Percentiles rank a stretch among this genome's conserved stretches.
Conservation (phyloP, 1,140 invertebrate species). For the Musca vetustissima region DNA sequence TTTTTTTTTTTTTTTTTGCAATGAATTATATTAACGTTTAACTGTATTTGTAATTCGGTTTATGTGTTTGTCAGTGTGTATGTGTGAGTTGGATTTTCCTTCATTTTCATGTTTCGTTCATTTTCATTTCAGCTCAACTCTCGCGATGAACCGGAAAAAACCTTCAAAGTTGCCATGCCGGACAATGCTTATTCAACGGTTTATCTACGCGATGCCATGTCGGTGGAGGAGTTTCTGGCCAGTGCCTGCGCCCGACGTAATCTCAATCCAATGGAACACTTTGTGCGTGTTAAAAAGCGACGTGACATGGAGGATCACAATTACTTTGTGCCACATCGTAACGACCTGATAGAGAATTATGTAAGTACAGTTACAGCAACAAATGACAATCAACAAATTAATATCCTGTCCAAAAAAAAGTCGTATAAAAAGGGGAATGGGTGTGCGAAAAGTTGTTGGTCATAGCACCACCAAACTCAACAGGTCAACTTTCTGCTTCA, state of each 20-base stretch:
- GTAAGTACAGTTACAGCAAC: constrained; percentile 65
- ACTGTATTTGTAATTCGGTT: neutral
- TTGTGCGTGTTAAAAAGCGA: constrained; percentile 91
- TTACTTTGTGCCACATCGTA: constrained; percentile 91
- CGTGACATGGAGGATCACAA: constrained; percentile 94
- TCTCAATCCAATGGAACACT: constrained; percentile 92
- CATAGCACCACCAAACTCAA: no score
- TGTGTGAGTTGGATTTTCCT: neutral
- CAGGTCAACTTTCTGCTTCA: no score
- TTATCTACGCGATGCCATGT: constrained; percentile 85
- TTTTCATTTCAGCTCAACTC: constrained; percentile 66
- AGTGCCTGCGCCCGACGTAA: constrained; percentile 87
- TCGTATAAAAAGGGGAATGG: no score
- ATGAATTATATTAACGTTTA: neutral
- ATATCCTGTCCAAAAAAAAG: neutral
- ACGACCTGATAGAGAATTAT: constrained; percentile 92
- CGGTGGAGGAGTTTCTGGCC: constrained; percentile 92
- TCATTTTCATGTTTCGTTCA: neutral
- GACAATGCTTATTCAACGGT: constrained; percentile 79
- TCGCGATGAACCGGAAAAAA: constrained; percentile 80
- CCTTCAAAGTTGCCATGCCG: constrained; percentile 86
- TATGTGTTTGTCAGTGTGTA: neutral
- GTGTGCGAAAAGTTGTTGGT: no score
- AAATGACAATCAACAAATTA: neutral
- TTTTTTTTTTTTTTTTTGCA: neutral